Base-by-base conservation (phyloP, 2,888 invertebrate genomes). In the Caenorhabditis japonica region DNA sequence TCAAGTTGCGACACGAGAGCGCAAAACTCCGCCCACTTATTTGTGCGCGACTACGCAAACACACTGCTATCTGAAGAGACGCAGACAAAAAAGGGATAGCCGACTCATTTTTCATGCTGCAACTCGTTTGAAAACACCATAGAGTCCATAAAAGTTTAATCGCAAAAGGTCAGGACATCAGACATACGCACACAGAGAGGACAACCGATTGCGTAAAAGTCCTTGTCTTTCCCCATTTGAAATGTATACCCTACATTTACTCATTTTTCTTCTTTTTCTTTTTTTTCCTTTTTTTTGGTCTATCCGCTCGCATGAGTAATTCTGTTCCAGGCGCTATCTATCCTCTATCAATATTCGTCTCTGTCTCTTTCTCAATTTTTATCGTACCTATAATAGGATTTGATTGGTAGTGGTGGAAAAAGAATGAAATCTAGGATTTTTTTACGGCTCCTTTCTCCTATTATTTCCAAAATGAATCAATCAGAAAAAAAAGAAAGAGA, bases 231-330 rank as follows among this genome's bases (percentile, higher is more conserved):
- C n/a, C n/a, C n/a, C 64, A 64, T 64, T 64, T 49, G 64, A 64
- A 64, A 64, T 64, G 47, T 43, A 64, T 64, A 64, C 64, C 33
- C 47, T n/a, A 30, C n/a, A n/a, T 33, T 8, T 30, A 17, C 15
- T 33, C 44, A 13, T 12, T 25, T 17, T 36, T 34, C n/a, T 39
- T 51, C 41, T 60, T 33, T 19, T 41, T 38, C 33, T n/a, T 43
- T n/a, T 23, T 19, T 15, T 39, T 19, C 19, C 39, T 19, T 19
- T 43, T 7, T 43, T 7, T 43, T 23, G 43, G 43, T 43, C 30
- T 23, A 33, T 25, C 25, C 25, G 13, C 41, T 17, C 25, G 23
- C 43, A 7, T n/a, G 17, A 39, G 4, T 4, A 39, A 15, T 15
- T 7, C 4, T 15, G n/a, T 15, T 15, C 38, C 8, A 7, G 5